Evolutionary conservation across 2,113 vertebrate genomes (phyloP), one percentile per base, ranked within the genome.

Genomic region (Trichechus manatus): DNA sequence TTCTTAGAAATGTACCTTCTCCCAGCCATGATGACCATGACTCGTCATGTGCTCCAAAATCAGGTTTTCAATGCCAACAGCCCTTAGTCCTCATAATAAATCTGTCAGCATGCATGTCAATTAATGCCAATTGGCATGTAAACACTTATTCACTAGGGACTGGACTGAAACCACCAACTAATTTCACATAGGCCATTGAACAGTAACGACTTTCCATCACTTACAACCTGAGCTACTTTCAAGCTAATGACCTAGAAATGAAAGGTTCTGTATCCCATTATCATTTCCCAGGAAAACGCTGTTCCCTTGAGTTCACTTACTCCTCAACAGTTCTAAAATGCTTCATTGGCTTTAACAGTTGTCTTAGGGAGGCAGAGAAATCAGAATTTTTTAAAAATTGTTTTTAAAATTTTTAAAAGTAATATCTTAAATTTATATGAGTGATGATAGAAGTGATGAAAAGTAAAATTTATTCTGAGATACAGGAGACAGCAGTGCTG

Each of bases 141-240:
- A 90, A 70, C 66, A 66, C 27, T 88, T 97, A 89, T 93, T 93
- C 91, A 77, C 91, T 79, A 96, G 63, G 53, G 96, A 83, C 47
- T 91, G 63, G 56, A 86, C 85, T 91, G 86, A 97, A 96, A 96
- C 85, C 42, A 93, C 93, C 94, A 92, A 68, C 78, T 97, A 96
- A 94, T 95, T 98, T 93, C 91, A 96, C 74, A 94, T 72, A 96
- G 68, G 56, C 78, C 79, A 86, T 96, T 94, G 96, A 96, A 79
- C 33, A 89, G 61, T 94, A 96, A 96, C 96, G 88, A 83, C 78
- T 95, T 96, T 89, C 82, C 33, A 88, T 93, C 95, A 94, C 61
- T 96, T 92, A 84, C 68, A 95, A 94, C 82, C 47, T 61, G 63
- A 95, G 31, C 82, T 83, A 93, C 74, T 90, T 98, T 97, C 74